These are phyloP conservation scores for Hydropsyche tenuis DNA, from an alignment of 1,140 invertebrate species.

Conservation along the genomic window DNA sequence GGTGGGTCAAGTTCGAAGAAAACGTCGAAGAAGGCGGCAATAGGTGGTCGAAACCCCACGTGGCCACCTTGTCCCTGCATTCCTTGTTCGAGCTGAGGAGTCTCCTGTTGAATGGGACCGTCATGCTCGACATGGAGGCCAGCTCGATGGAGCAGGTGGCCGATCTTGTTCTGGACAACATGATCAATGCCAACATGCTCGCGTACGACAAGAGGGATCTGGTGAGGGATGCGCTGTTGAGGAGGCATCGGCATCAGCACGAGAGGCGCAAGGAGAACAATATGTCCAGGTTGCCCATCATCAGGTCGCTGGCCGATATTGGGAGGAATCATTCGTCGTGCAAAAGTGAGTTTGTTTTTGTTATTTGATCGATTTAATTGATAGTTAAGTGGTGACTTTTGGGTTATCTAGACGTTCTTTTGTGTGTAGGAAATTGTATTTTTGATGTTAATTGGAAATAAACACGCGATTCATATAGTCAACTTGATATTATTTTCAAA, in stretches of 20 bases:
- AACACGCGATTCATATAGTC: too few species aligned
- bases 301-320: slow-evolving; percentile 95
- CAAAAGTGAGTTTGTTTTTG: slow-evolving; percentile 79
- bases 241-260: slow-evolving; percentile 94
- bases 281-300: slow-evolving; percentile 89
- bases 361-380: too few species aligned
- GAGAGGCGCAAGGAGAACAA: slow-evolving; percentile 80
- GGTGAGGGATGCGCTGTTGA: slow-evolving; percentile 85
- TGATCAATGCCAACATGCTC: slow-evolving; percentile 83
- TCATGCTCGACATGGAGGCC: slow-evolving; percentile 92
- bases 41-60: slow-evolving; percentile 94
- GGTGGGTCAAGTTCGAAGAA: slow-evolving; percentile 96
- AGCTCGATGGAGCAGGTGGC: slow-evolving; percentile 83
- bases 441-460: too few species aligned
- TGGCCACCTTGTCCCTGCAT: slow-evolving; percentile 89
- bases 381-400: too few species aligned
- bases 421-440: background rate
- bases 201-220: slow-evolving; percentile 78
- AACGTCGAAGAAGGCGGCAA: slow-evolving; percentile 94
- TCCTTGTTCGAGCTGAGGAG: slow-evolving; percentile 89
- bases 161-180: slow-evolving; percentile 90
- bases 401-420: too few species aligned
- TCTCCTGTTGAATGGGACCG: slow-evolving; percentile 85
- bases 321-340: slow-evolving; percentile 94
- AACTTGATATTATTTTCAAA: too few species aligned